Conservation (phyloP, 2,888 invertebrate genomes). For the Margaritifera margaritifera region DNA sequence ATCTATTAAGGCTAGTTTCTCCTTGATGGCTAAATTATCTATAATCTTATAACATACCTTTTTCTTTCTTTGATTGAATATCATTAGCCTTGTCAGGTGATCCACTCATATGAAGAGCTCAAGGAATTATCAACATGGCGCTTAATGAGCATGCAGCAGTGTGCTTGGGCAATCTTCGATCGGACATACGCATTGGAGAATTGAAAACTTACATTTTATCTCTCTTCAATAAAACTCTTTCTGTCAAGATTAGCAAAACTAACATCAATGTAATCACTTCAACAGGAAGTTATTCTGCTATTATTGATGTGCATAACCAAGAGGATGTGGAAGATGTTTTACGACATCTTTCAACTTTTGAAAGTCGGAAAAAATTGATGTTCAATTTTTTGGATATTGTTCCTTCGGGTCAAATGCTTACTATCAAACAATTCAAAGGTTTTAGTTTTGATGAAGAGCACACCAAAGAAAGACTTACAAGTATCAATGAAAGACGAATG, state of each 20-base stretch:
- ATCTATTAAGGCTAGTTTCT: too few species aligned
- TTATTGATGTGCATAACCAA: constrained; percentile 43
- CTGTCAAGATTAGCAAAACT: constrained; percentile 20
- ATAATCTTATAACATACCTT: too few species aligned
- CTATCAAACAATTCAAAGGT: constrained; percentile 33
- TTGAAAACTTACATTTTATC: constrained; percentile 35
- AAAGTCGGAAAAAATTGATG: constrained; percentile 28
- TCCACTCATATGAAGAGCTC: too few species aligned
- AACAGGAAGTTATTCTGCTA: constrained; percentile 33
- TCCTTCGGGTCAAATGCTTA: constrained; percentile 16
- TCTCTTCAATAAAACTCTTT: constrained; percentile 31
- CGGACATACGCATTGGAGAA: constrained; percentile 25
- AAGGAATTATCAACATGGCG: background rate
- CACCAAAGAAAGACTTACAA: constrained; percentile 25
- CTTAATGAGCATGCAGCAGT: constrained; percentile 18
- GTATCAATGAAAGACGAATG: background rate
- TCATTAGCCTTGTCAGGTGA: too few species aligned
- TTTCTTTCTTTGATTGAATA: too few species aligned
- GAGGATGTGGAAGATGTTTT: constrained; percentile 36
- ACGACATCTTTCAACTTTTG: constrained; percentile 28
- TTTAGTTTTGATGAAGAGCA: constrained; percentile 34
- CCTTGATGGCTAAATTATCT: too few species aligned
- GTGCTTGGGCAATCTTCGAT: constrained; percentile 49
- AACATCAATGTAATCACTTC: constrained; percentile 37
- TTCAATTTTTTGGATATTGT: constrained; percentile 36